phyloP scores from a whole-genome alignment of 1,140 invertebrate genomes.

The Centruroides sculpturatus region DNA sequence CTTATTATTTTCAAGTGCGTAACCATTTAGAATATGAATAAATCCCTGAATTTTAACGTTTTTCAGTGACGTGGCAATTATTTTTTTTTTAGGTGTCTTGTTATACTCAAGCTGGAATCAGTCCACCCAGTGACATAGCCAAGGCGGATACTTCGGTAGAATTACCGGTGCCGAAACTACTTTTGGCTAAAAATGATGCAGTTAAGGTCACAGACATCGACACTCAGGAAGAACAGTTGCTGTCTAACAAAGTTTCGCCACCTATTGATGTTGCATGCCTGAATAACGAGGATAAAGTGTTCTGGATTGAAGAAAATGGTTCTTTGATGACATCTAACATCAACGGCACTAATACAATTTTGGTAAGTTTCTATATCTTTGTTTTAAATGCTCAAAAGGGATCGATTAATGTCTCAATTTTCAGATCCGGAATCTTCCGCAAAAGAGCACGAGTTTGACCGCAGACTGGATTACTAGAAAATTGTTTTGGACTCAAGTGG shows the following conservation, averaged over 20 bases:
- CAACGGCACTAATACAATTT: constrained; percentile 37
- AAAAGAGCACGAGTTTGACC: constrained; percentile 47
- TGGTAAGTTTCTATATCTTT: constrained; percentile 23
- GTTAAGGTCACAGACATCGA: constrained; percentile 59
- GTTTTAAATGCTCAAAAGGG: neutral
- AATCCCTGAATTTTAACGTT: no score
- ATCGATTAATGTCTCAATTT: constrained; percentile 1
- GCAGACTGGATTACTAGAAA: constrained; percentile 72
- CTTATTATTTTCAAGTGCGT: constrained; percentile 56
- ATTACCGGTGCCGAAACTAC: constrained; percentile 55
- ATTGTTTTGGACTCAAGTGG: constrained; percentile 59
- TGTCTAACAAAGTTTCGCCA: constrained; percentile 22
- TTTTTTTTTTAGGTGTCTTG: constrained; percentile 44
- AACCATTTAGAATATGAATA: no score
- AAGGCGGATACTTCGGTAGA: constrained; percentile 44
- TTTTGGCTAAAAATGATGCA: constrained; percentile 51
- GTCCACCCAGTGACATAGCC: constrained; percentile 45
- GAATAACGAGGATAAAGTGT: constrained; percentile 49
- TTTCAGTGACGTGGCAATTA: no score
- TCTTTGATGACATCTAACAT: constrained; percentile 51
- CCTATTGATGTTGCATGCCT: constrained; percentile 27
- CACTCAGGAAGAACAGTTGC: constrained; percentile 32
- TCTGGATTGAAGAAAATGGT: constrained; percentile 68
- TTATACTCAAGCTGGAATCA: constrained; percentile 54
- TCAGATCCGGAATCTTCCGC: constrained; percentile 46